Evolutionary conservation across 2,888 invertebrate genomes (phyloP).

Genomic region (Steromphala cineraria): DNA sequence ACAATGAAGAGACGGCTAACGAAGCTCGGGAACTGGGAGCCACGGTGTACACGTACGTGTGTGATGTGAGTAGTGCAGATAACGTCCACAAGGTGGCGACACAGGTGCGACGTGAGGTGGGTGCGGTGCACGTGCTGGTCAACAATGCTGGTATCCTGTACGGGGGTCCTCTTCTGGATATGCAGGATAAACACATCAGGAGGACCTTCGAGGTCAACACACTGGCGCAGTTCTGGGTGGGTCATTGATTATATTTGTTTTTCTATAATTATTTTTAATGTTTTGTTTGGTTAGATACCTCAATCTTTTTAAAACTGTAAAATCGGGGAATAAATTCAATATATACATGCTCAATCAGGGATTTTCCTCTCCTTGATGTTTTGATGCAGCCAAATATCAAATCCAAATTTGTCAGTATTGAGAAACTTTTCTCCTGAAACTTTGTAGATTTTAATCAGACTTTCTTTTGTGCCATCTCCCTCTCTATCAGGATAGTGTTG

Average conservation of each 20-base stretch:
- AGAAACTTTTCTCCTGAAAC: too few relatives aligned
- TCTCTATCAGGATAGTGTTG: too few relatives aligned
- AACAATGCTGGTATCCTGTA: constrained; percentile 68
- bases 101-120: constrained; percentile 54
- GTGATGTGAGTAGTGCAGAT: constrained; percentile 60
- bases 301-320: too few relatives aligned
- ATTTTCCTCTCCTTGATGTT: too few relatives aligned
- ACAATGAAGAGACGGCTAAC: constrained; percentile 54
- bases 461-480: too few relatives aligned
- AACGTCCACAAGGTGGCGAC: constrained; percentile 49
- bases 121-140: constrained; percentile 47
- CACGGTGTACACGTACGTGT: constrained; percentile 51
- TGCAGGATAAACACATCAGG: constrained; percentile 56
- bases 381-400: too few relatives aligned
- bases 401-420: too few relatives aligned
- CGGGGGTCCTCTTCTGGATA: constrained; percentile 53
- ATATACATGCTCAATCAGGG: too few relatives aligned
- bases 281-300: too few relatives aligned
- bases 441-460: too few relatives aligned
- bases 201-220: constrained; percentile 64
- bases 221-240: constrained; percentile 65
- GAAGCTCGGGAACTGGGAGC: constrained; percentile 54
- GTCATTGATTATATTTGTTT: neutral
- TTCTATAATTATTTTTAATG: too few relatives aligned
- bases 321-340: too few relatives aligned